Conservation (phyloP, 1,140 invertebrate species). For the Holotrichia oblita region DNA sequence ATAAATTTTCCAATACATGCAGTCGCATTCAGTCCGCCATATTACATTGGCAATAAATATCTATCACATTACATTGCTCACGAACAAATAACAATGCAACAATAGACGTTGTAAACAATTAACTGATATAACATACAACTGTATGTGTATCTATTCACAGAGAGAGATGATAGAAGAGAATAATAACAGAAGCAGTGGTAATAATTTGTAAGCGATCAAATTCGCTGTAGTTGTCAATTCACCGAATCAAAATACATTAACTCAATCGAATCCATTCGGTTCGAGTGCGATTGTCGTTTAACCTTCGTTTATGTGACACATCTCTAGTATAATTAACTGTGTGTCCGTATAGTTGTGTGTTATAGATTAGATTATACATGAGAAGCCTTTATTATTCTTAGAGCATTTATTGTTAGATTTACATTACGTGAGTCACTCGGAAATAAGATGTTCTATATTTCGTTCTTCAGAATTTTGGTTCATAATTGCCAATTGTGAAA, state of each 20-base stretch:
- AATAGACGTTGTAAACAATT: slow-evolving; percentile 20
- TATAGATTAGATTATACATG: no score
- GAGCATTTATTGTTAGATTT: no score
- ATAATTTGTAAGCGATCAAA: slow-evolving; percentile 11
- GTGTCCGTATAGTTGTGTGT: background rate
- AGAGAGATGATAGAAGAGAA: background rate
- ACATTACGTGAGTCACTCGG: no score
- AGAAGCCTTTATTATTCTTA: no score
- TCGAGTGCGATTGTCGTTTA: background rate
- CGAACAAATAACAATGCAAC: slow-evolving; percentile 13
- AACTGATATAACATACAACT: background rate
- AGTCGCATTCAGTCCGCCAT: background rate
- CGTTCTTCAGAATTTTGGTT: no score
- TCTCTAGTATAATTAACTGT: background rate
- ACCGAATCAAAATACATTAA: slow-evolving; percentile 21
- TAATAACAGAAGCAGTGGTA: background rate
- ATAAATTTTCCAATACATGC: slow-evolving; percentile 3
- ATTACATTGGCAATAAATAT: slow-evolving; percentile 7
- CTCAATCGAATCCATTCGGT: background rate
- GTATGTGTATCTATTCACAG: background rate
- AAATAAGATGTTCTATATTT: no score
- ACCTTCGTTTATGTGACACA: background rate
- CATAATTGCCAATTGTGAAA: no score
- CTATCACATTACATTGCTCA: slow-evolving; percentile 15
- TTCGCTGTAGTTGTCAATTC: slow-evolving; percentile 1